Percentiles rank a stretch among this genome's conserved stretches.
Conservation (phyloP, 2,113 vertebrate genomes). For the Psammodynastes pulverulentus region DNA sequence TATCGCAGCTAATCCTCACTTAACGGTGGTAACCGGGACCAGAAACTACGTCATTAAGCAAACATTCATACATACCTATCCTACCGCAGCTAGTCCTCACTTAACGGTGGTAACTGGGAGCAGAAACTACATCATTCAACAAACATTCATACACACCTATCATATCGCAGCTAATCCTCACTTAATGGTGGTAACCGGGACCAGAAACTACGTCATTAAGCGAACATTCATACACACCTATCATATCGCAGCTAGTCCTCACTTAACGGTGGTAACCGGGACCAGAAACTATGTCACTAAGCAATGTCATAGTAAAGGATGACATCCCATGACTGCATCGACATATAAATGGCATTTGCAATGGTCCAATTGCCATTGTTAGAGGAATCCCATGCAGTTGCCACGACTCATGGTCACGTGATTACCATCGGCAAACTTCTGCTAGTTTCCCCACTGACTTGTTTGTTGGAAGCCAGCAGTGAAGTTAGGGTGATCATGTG, state of each 20-base stretch:
- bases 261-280: not conserved
- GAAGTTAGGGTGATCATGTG: not conserved
- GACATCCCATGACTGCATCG: not conserved
- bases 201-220: not conserved
- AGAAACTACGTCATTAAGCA: too few species aligned
- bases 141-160: not conserved
- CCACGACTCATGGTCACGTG: not conserved
- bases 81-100: not conserved
- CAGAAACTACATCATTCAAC: not conserved
- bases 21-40: too few species aligned
- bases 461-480: not conserved
- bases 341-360: not conserved
- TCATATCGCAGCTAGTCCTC: not conserved
- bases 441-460: not conserved
- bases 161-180: not conserved
- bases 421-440: not conserved
- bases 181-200: not conserved
- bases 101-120: not conserved
- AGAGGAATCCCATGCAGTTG: not conserved
- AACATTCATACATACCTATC: not conserved
- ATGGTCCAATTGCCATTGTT: not conserved
- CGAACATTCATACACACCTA: not conserved
- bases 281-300: not conserved
- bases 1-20: too few species aligned
- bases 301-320: not conserved